A percentile compares a stretch with the other conserved stretches of the same genome.
phyloP scores from a whole-genome alignment of 2,113 vertebrate genomes.

The Syngnathus floridae region DNA sequence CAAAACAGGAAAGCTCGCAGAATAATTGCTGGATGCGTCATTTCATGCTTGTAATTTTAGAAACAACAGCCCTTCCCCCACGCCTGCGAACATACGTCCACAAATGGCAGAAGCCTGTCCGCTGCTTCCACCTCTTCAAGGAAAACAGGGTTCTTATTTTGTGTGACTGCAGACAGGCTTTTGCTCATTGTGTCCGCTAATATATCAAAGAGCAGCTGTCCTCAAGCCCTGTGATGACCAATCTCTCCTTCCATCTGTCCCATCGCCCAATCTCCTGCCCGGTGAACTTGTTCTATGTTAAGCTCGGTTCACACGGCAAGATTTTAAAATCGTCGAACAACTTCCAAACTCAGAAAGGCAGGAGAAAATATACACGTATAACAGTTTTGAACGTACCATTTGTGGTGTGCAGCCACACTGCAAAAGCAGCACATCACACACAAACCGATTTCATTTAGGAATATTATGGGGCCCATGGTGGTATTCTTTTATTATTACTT shows the following conservation, averaged over 20 bases:
- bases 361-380: no score
- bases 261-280: conserved; percentile 54
- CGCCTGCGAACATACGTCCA: conserved; percentile 62
- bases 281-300: conserved; percentile 22
- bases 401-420: no score
- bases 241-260: conserved; percentile 73
- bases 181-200: conserved; percentile 78
- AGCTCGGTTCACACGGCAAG: no score
- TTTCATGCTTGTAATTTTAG: conserved; percentile 71
- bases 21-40: conserved; percentile 66
- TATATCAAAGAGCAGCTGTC: conserved; percentile 81
- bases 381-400: no score
- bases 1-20: conserved; percentile 42
- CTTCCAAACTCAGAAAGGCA: no score
- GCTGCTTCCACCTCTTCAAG: conserved; percentile 48
- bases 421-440: no score
- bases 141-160: conserved; percentile 74
- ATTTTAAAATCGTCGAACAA: no score
- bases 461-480: no score
- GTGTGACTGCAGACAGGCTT: conserved; percentile 73
- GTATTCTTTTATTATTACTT: no score
- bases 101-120: conserved; percentile 62
- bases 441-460: no score
- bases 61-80: conserved; percentile 64
- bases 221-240: conserved; percentile 72